phyloP scores from a whole-genome alignment of 2,797 vertebrate genomes.

The Myotis planiceps region DNA sequence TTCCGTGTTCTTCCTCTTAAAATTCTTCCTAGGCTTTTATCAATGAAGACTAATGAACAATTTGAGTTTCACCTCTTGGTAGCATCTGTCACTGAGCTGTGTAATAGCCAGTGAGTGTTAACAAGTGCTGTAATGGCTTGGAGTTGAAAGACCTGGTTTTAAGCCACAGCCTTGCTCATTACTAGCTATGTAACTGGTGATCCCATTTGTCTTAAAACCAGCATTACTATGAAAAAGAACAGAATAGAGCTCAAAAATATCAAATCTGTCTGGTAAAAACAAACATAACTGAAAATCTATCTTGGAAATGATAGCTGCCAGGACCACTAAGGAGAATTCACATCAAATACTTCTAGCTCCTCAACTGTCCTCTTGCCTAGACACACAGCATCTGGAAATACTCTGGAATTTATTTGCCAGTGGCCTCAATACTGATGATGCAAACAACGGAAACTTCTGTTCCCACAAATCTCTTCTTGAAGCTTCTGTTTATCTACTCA shows the following conservation, averaged over 20 bases:
- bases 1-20: neutral
- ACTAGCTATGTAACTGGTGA: conserved; percentile 20
- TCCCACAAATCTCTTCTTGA: conserved; percentile 32
- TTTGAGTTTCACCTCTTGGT: neutral
- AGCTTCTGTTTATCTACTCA: conserved; percentile 52
- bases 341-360: neutral
- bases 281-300: conserved; percentile 41
- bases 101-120: neutral
- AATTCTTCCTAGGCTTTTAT: neutral
- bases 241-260: neutral
- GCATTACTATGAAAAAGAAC: neutral
- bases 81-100: neutral
- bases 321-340: conserved; percentile 9
- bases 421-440: conserved; percentile 61
- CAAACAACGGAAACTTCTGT: conserved; percentile 52
- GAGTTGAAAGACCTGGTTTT: neutral
- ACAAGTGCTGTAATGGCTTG: neutral
- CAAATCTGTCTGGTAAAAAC: conserved; percentile 7
- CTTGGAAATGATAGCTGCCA: conserved; percentile 20
- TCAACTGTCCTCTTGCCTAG: neutral
- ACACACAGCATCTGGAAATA: conserved; percentile 62
- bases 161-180: neutral
- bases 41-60: neutral
- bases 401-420: conserved; percentile 24
- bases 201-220: conserved; percentile 10